phyloP scores from a whole-genome alignment of 2,797 vertebrate species.

The Sitta carolinensis region DNA sequence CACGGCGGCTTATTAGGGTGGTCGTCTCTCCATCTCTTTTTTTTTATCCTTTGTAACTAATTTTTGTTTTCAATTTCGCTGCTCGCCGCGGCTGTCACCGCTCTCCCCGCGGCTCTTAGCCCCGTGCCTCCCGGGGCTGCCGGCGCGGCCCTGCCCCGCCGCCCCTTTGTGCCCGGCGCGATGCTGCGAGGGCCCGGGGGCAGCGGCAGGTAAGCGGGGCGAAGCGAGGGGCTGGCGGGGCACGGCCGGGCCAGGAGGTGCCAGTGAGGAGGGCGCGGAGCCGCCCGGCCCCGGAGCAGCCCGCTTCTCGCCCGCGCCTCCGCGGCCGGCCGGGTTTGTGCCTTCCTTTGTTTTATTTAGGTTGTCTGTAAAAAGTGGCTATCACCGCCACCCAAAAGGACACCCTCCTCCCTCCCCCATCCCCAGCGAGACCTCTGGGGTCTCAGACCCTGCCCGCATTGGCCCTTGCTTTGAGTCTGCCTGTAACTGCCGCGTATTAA shows the following conservation, averaged over 20 bases:
- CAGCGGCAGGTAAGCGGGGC: conserved; percentile 18
- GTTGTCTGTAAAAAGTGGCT: background rate
- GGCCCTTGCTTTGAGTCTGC: background rate
- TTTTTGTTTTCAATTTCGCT: background rate
- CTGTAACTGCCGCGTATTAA: background rate
- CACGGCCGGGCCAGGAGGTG: background rate
- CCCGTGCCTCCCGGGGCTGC: background rate
- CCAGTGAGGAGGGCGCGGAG: background rate
- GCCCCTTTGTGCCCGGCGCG: background rate
- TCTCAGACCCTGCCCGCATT: background rate
- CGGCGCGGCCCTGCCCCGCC: background rate
- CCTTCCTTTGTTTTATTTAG: background rate
- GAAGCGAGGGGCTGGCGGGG: background rate
- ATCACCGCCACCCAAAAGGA: background rate
- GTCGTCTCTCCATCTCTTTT: background rate
- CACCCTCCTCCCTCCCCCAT: background rate
- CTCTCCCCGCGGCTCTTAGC: background rate
- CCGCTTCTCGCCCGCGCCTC: background rate
- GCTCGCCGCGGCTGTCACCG: background rate
- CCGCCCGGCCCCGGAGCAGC: background rate
- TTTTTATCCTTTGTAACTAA: background rate
- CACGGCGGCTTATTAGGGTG: background rate
- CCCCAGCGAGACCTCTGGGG: background rate
- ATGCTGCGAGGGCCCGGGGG: background rate
- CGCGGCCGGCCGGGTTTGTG: background rate